Evolutionary conservation across 1,140 invertebrate genomes (phyloP), one percentile per base, ranked within the genome.

Genomic region (Caerostris darwini): DNA sequence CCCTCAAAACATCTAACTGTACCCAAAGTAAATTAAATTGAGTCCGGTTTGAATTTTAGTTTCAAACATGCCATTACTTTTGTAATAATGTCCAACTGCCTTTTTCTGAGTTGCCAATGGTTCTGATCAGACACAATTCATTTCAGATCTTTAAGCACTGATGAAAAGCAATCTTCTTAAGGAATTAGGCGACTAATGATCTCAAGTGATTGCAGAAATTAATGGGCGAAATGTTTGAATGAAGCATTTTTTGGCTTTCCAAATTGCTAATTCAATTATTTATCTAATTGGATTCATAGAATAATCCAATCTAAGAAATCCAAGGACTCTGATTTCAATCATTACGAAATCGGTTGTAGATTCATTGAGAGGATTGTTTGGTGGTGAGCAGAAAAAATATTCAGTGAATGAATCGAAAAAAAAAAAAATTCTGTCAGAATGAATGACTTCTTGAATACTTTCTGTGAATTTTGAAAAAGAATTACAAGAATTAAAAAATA

Each of bases 1-100:
- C 88, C 34, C 58, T 56, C 71, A 90, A 90, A 71, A 19, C n/a
- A 69, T 69, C 17, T 90, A 90, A 90, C 77, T 67, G 54, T 57
- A 90, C 88, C 67, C 64, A 57, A 77, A 34, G 88, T 54, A 90
- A 90, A 90, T 77, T 12, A 90, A 90, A 77, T 17, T 34, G n/a
- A 59, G 54, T 90, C 7, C 10, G 7, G 50, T 56, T 50, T 56
- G 54, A 81, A 58, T 90, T 81, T 59, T 71, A 19, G 5, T 77
- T 90, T 50, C 19, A 90, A 77, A 57, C 54, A 50, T 19, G 7
- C n/a, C 8, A 77, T 71, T 90, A 69, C 53, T 77, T 61, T 77
- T 77, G 56, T 59, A 81, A 58, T 77, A 90, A 59, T n/a, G 6
- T 14, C 14, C 50, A 90, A 90, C 34, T 90, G 67, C 14, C 5